These are phyloP conservation scores for Glaucopsyche alexis DNA, from an alignment of 2,888 invertebrate genomes.

Conservation along the genomic window DNA sequence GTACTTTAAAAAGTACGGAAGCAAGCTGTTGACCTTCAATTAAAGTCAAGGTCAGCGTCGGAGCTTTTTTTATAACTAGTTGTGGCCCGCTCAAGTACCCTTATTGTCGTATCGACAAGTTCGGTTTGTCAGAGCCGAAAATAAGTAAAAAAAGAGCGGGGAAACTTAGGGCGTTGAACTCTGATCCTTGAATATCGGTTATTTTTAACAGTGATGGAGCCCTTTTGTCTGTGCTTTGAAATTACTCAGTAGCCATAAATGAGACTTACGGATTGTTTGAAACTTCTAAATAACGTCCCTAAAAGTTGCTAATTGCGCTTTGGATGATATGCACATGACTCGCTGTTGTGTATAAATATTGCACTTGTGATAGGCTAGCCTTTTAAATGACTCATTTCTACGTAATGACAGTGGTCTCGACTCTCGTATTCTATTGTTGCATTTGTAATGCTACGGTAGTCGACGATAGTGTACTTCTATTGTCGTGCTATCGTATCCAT, in stretches of 20 bases:
- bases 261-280: no score
- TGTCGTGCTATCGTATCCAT: conserved; percentile 10
- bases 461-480: neutral
- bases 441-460: neutral
- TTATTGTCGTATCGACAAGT: conserved; percentile 62
- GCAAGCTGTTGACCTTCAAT: conserved; percentile 55
- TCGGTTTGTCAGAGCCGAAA: conserved; percentile 64
- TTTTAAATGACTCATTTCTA: conserved; percentile 15
- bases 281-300: no score
- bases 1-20: conserved; percentile 27
- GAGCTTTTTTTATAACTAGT: conserved; percentile 48
- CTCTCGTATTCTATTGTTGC: conserved; percentile 15
- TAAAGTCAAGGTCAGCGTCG: conserved; percentile 64
- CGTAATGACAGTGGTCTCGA: neutral
- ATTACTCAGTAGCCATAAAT: neutral
- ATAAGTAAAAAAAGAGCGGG: conserved; percentile 53
- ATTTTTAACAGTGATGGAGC: conserved; percentile 50
- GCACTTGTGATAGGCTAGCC: neutral
- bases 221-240: conserved; percentile 19
- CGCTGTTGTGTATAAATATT: neutral
- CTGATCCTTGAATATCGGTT: conserved; percentile 61
- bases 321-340: no score
- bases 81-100: conserved; percentile 51
- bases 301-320: no score
- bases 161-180: conserved; percentile 64